These are phyloP conservation scores for Ryuthela nishihirai DNA, from an alignment of 2,888 invertebrate genomes.

Conservation along the genomic window DNA sequence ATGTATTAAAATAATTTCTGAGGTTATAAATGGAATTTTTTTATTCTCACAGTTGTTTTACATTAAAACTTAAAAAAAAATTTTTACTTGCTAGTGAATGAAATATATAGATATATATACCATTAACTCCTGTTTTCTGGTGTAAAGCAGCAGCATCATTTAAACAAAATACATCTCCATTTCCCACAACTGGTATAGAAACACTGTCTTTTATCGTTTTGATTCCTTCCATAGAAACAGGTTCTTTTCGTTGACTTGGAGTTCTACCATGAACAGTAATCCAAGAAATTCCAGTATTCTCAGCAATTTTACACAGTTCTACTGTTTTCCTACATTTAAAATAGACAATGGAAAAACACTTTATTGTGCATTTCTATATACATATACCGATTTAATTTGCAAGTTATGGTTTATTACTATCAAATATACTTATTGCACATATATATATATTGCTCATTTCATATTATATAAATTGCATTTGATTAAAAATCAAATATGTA, in stretches of 20 bases:
- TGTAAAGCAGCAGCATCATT: conserved; percentile 67
- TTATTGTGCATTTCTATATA: not conserved
- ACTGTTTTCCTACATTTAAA: conserved; percentile 63
- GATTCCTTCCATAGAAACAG: conserved; percentile 65
- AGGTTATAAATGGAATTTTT: too few relatives aligned
- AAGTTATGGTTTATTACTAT: not conserved
- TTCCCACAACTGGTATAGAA: conserved; percentile 81
- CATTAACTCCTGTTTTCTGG: conserved; percentile 62
- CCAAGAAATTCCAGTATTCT: conserved; percentile 82
- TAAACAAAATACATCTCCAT: conserved; percentile 78
- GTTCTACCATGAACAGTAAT: conserved; percentile 89
- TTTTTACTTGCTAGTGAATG: too few relatives aligned
- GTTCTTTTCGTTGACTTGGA: conserved; percentile 69
- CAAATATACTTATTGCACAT: not conserved
- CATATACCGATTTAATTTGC: not conserved
- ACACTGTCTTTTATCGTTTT: conserved; percentile 66
- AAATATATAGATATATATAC: too few relatives aligned
- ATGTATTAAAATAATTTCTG: too few relatives aligned
- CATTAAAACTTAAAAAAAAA: too few relatives aligned
- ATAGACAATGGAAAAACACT: not conserved
- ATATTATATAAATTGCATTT: not conserved
- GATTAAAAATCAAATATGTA: not conserved
- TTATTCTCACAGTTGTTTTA: too few relatives aligned
- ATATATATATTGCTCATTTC: not conserved
- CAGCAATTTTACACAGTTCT: conserved; percentile 71